These are phyloP conservation scores for Drosophila truncata DNA, from an alignment of 1,140 invertebrate genomes.

Conservation along the genomic window DNA sequence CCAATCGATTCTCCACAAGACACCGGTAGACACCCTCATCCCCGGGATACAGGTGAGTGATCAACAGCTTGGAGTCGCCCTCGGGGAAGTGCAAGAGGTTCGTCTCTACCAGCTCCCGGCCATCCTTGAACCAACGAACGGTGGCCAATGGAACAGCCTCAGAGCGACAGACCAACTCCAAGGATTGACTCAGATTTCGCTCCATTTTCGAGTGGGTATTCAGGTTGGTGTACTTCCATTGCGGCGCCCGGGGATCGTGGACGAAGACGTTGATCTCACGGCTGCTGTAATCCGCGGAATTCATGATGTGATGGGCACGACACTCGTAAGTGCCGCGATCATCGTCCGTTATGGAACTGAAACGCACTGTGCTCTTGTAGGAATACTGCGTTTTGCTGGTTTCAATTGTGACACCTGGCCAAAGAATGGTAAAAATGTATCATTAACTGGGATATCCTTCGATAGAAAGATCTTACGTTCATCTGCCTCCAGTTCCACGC, in stretches of 20 bases:
- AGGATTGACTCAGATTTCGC: slow-evolving; percentile 77
- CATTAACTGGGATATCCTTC: neutral
- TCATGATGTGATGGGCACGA: slow-evolving; percentile 51
- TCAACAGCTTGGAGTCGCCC: slow-evolving; percentile 70
- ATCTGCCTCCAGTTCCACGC: slow-evolving; percentile 38
- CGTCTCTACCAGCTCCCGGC: slow-evolving; percentile 47
- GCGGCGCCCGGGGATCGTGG: slow-evolving; percentile 68
- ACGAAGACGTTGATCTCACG: slow-evolving; percentile 65
- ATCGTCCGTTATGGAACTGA: slow-evolving; percentile 54
- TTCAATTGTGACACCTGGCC: slow-evolving; percentile 45
- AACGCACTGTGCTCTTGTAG: slow-evolving; percentile 64
- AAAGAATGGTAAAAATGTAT: neutral
- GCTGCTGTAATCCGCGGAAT: slow-evolving; percentile 45
- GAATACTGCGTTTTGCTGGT: slow-evolving; percentile 60
- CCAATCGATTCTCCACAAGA: slow-evolving; percentile 82
- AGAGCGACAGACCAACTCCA: slow-evolving; percentile 82
- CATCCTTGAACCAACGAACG: slow-evolving; percentile 86
- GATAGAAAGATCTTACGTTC: slow-evolving; percentile 5
- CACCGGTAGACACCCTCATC: slow-evolving; percentile 85
- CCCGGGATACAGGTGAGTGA: slow-evolving; percentile 73
- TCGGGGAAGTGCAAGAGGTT: slow-evolving; percentile 86
- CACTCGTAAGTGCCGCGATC: slow-evolving; percentile 79
- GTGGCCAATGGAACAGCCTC: slow-evolving; percentile 85
- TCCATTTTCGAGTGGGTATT: slow-evolving; percentile 67
- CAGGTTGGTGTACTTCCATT: slow-evolving; percentile 74